phyloP scores from a whole-genome alignment of 2,888 invertebrate species.

The Tetheella fluctuosa region DNA sequence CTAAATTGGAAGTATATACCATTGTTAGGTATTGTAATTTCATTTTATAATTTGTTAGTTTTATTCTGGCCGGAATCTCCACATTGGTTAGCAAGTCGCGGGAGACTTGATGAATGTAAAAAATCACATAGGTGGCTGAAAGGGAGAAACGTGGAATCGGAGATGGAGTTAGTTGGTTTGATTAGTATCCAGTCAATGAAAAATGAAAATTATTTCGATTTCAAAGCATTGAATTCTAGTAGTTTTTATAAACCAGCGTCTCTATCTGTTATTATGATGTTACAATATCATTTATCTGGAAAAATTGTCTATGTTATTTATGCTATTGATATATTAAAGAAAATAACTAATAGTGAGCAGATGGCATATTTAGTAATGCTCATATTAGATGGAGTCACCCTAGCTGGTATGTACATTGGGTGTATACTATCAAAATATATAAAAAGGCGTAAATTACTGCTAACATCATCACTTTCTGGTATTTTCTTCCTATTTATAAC shows the following conservation, averaged over 20 bases:
- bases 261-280: constrained; percentile 30
- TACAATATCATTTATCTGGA: constrained; percentile 45
- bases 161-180: constrained; percentile 33
- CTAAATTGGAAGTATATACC: constrained; percentile 39
- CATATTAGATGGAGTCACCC: constrained; percentile 27
- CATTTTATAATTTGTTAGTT: constrained; percentile 24
- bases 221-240: constrained; percentile 12
- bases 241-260: constrained; percentile 43
- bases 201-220: constrained; percentile 23
- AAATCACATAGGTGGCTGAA: constrained; percentile 37
- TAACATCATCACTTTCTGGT: constrained; percentile 22
- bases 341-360: constrained; percentile 36
- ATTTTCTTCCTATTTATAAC: constrained; percentile 26
- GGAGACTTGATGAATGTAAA: constrained; percentile 37
- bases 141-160: constrained; percentile 27
- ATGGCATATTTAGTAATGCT: constrained; percentile 41
- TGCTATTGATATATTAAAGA: constrained; percentile 46
- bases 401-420: constrained; percentile 37
- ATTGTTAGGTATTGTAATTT: constrained; percentile 27
- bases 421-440: constrained; percentile 28
- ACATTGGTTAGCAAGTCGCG: constrained; percentile 42
- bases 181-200: neutral
- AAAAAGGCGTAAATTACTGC: constrained; percentile 29
- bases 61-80: constrained; percentile 43
- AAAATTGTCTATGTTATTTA: constrained; percentile 44